phyloP scores from a whole-genome alignment of 1,140 invertebrate species.

The Zophobas morio region DNA sequence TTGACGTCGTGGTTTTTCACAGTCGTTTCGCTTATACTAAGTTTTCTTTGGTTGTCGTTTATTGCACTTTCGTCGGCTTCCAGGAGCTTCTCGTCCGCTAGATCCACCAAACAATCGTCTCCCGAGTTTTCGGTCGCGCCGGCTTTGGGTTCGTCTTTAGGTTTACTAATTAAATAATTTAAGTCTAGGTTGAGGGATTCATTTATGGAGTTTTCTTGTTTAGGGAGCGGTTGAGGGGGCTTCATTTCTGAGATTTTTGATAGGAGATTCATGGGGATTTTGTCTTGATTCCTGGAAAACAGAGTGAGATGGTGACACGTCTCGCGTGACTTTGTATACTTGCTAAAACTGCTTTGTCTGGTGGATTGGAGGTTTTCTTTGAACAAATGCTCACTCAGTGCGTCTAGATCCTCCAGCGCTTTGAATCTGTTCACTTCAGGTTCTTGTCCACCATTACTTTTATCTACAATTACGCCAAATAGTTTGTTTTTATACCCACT shows the following conservation, averaged over 20 bases:
- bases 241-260: conserved; percentile 58
- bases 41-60: conserved; percentile 41
- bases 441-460: conserved; percentile 64
- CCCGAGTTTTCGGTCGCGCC: conserved; percentile 6
- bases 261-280: conserved; percentile 79
- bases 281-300: conserved; percentile 74
- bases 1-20: conserved; percentile 58
- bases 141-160: conserved; percentile 44
- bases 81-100: conserved; percentile 57
- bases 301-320: conserved; percentile 56
- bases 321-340: conserved; percentile 3
- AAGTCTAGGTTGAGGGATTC: conserved; percentile 59
- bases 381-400: conserved; percentile 80
- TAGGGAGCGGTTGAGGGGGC: conserved; percentile 40
- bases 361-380: conserved; percentile 77
- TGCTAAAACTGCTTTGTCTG: conserved; percentile 51
- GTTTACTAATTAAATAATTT: conserved; percentile 58
- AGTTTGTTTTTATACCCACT: too few relatives aligned
- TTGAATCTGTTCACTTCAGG: conserved; percentile 68
- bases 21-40: conserved; percentile 25
- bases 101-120: conserved; percentile 75
- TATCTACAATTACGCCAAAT: conserved; percentile 57
- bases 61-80: conserved; percentile 32
- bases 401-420: conserved; percentile 83
- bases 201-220: conserved; percentile 6